A percentile compares a stretch with the other conserved stretches of the same genome.
Evolutionary conservation across 2,113 vertebrate genomes (phyloP).

Genomic region (Megalops atlanticus): DNA sequence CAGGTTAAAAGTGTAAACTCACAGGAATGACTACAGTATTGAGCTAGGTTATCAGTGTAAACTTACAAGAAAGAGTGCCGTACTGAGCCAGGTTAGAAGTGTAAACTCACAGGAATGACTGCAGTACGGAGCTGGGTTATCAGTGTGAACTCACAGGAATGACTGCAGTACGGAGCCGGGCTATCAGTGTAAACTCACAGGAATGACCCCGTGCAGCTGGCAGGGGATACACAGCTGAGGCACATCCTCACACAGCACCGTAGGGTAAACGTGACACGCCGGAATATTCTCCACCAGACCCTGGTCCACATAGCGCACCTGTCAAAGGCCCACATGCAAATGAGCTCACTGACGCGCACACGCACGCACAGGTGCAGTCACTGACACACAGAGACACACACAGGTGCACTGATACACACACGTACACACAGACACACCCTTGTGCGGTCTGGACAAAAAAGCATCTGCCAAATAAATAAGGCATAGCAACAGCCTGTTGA

Average conservation of each 20-base stretch:
- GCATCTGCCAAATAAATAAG: too few relatives aligned
- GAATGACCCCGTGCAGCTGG: slow-evolving; percentile 74
- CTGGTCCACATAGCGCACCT: slow-evolving; percentile 84
- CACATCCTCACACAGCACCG: slow-evolving; percentile 73
- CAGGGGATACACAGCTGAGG: slow-evolving; percentile 87
- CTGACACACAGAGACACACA: too few relatives aligned
- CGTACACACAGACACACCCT: not conserved
- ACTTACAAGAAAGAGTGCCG: not conserved
- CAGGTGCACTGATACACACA: too few relatives aligned
- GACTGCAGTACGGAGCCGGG: not conserved
- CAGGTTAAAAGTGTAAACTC: too few relatives aligned
- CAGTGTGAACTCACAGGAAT: not conserved
- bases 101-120: not conserved
- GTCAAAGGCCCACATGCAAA: not conserved
- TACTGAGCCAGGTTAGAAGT: not conserved
- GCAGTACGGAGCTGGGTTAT: too few relatives aligned
- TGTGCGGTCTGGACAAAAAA: not conserved
- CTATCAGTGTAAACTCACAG: slow-evolving; percentile 62
- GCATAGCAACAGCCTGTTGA: too few relatives aligned
- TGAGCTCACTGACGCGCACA: too few relatives aligned
- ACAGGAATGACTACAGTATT: too few relatives aligned
- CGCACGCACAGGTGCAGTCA: too few relatives aligned
- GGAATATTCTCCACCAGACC: slow-evolving; percentile 85
- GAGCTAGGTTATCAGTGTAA: too few relatives aligned
- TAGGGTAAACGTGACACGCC: slow-evolving; percentile 84